These are phyloP conservation scores for Larimichthys polyactis DNA, from an alignment of 2,113 vertebrate species.

Conservation along the genomic window DNA sequence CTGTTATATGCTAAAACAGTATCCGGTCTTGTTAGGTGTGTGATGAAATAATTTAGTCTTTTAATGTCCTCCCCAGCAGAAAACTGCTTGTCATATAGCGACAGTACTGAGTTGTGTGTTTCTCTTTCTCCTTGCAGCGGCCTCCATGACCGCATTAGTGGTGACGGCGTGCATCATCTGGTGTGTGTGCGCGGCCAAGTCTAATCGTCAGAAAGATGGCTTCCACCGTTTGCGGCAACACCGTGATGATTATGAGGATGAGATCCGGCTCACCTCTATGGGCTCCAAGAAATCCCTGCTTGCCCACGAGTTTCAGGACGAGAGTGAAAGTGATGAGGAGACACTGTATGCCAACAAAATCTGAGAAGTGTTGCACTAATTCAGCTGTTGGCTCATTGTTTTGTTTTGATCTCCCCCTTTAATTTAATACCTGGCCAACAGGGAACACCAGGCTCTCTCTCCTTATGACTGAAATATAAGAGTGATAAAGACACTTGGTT, in stretches of 20 bases:
- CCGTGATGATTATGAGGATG: slow-evolving; percentile 95
- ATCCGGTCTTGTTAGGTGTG: too few relatives aligned
- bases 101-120: not conserved
- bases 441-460: slow-evolving; percentile 27
- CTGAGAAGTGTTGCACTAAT: slow-evolving; percentile 74
- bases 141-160: slow-evolving; percentile 94
- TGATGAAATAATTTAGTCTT: not conserved
- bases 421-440: slow-evolving; percentile 28
- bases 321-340: slow-evolving; percentile 98
- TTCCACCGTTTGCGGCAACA: slow-evolving; percentile 97
- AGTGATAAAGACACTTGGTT: slow-evolving; percentile 36
- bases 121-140: slow-evolving; percentile 82
- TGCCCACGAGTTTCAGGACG: slow-evolving; percentile 97
- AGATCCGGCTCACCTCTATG: slow-evolving; percentile 94
- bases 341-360: slow-evolving; percentile 97
- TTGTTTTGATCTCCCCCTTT: slow-evolving; percentile 40
- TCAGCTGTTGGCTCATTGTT: slow-evolving; percentile 24
- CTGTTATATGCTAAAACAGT: not conserved
- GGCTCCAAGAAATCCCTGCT: slow-evolving; percentile 97
- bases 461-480: not conserved
- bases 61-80: not conserved
- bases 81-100: not conserved
- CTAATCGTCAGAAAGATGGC: slow-evolving; percentile 96
- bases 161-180: slow-evolving; percentile 97
- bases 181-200: slow-evolving; percentile 97